phyloP scores from a whole-genome alignment of 2,888 invertebrate genomes.

The Cremastobaeus sp. region DNA sequence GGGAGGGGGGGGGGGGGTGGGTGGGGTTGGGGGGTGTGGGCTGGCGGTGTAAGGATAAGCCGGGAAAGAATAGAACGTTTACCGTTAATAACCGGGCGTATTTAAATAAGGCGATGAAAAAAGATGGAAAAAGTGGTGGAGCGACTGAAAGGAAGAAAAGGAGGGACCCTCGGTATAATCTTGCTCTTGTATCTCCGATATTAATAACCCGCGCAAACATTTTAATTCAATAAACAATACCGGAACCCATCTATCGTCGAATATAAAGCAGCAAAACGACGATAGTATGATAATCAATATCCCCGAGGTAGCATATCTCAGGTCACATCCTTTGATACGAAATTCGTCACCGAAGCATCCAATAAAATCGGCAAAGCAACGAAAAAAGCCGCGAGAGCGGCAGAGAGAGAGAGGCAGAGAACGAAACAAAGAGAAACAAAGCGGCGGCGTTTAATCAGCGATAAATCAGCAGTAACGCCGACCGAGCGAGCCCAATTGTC shows the following conservation, averaged over 20 bases:
- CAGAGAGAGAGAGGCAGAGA: slow-evolving; percentile 2
- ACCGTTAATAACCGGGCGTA: no score
- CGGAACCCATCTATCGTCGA: slow-evolving; percentile 27
- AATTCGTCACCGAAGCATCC: slow-evolving; percentile 32
- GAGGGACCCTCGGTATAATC: not conserved
- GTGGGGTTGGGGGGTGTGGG: no score
- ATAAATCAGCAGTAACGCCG: slow-evolving; percentile 32
- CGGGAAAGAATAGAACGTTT: no score
- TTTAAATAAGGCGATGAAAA: not conserved
- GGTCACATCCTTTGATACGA: slow-evolving; percentile 27
- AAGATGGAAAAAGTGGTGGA: not conserved
- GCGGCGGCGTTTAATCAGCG: slow-evolving; percentile 54
- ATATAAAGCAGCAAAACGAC: slow-evolving; percentile 22
- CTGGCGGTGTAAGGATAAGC: no score
- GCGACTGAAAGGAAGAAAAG: no score
- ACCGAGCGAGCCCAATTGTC: slow-evolving; percentile 42
- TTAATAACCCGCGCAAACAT: slow-evolving; percentile 29
- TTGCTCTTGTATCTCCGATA: slow-evolving; percentile 15
- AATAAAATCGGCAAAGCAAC: slow-evolving; percentile 18
- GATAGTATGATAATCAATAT: slow-evolving; percentile 39
- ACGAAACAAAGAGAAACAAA: not conserved
- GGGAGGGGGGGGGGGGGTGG: no score
- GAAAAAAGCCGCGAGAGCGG: slow-evolving; percentile 6
- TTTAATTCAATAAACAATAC: slow-evolving; percentile 34
- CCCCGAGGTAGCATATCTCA: slow-evolving; percentile 33